Evolutionary conservation across 2,113 vertebrate genomes (phyloP), one percentile per base, ranked within the genome.

Genomic region (Epinephelus cyanopodus): DNA sequence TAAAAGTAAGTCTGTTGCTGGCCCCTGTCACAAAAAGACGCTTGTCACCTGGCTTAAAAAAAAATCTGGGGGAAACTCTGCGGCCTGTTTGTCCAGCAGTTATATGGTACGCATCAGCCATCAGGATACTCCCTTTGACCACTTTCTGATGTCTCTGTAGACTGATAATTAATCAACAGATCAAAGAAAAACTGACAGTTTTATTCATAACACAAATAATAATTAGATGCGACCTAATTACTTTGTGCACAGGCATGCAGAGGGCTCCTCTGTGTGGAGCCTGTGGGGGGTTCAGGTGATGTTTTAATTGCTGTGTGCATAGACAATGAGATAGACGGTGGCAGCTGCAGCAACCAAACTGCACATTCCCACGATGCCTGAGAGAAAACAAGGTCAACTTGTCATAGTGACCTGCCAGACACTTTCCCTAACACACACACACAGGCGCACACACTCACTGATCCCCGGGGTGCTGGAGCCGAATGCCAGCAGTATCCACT

Each of bases 361-460:
- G 63, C 62, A 79, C 87, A 89, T 93, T 93, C 92, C 86, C 88
- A 89, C 75, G 66, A 89, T 89, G 84, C 85, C 87, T 50, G 65
- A 63, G 85, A 79, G 77, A 80, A 89, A 92, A 86, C 56, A 74
- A 81, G 87, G 88, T 92, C 89, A 79, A 66, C 84, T 72, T 88
- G 81, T 88, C 84, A 45, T 80, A 45, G 63, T 64, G 82, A 88
- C 67, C 68, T 66, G 69, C 54, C 79, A 68, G 80, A 82, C 81
- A 88, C 85, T 88, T 92, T 89, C 53, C 64, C 65, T 60, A 65
- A 61, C 33, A 56, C 69, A 81, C 60, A 37, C n/a, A 56, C 62
- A 21, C 66, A 74, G 50, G 66, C 57, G 63, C 39, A 72, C 68
- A 52, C 53, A 52, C 47, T 21, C 45, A 67, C 33, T 19, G 6